A percentile compares a stretch with the other conserved stretches of the same genome.
Evolutionary conservation across 2,113 vertebrate species (phyloP).

Genomic region (Odontophorus gujanensis): DNA sequence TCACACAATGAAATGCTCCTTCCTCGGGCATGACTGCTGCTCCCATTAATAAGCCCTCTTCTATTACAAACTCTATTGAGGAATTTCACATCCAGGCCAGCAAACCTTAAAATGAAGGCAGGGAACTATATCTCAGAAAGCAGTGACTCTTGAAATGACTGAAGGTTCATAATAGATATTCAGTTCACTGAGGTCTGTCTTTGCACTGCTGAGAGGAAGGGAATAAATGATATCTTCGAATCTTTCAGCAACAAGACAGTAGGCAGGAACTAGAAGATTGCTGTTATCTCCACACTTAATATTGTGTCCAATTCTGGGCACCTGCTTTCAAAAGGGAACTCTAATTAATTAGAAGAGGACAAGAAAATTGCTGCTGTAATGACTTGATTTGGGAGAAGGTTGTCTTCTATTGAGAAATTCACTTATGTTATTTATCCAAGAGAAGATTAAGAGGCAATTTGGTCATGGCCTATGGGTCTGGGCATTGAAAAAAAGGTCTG

Average conservation of each 20-base stretch:
- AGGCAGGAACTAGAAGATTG: neutral
- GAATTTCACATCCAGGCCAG: slow-evolving; percentile 17
- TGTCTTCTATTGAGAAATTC: slow-evolving; percentile 22
- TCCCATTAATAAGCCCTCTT: neutral
- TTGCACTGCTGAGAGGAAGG: neutral
- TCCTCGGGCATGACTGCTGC: neutral
- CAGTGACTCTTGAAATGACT: slow-evolving; percentile 21
- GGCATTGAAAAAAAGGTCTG: neutral
- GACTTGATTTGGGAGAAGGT: slow-evolving; percentile 2
- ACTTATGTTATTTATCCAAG: slow-evolving; percentile 23
- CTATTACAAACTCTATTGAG: neutral
- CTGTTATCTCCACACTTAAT: neutral
- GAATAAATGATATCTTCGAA: neutral
- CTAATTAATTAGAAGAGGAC: slow-evolving; percentile 44
- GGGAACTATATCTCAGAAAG: slow-evolving; percentile 29
- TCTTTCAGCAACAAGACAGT: neutral
- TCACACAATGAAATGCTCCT: neutral
- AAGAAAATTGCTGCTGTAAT: slow-evolving; percentile 19
- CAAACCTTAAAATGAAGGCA: slow-evolving; percentile 43
- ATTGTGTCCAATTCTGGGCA: neutral
- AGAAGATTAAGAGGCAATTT: slow-evolving; percentile 52
- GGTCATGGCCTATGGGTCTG: neutral
- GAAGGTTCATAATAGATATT: slow-evolving; percentile 19
- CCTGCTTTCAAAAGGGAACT: neutral
- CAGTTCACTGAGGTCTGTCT: neutral